Evolutionary conservation across 2,797 vertebrate genomes (phyloP), one percentile per base, ranked within the genome.

Genomic region (Myotis pilosus): DNA sequence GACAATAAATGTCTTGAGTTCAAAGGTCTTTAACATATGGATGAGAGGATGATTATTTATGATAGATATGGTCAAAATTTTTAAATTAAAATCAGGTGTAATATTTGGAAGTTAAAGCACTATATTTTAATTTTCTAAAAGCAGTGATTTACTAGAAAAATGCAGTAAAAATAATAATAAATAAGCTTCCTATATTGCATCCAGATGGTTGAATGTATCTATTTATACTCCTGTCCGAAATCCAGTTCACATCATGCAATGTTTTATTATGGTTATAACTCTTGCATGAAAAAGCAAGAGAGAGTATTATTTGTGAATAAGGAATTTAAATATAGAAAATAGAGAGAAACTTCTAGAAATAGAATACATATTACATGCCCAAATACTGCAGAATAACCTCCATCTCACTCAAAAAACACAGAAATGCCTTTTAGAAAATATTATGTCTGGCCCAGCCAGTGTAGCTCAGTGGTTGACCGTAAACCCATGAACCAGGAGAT

Each of bases 101-200:
- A 17, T 87, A 49, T 91, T 68, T 87, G 16, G 49, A 82, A 82
- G 72, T 55, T 85, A 36, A 78, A 62, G 10, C 4, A 51, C 49
- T 72, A 66, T 68, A 86, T n/a, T 86, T 62, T 87, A 64, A 57
- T 44, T 91, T 91, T 94, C 33, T 75, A 44, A 68, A 94, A 75
- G 30, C 49, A 57, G 11, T 64, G 49, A 36, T 60, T 51, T 87
- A 51, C 3, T 51, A 30, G 41, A 51, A 94, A 68, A 72, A 75
- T 28, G 2, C 66, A 80, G 55, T 51, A 60, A 84, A 84, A 57
- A 83, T 38, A 80, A 74, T 15, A n/a, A n/a, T 30, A 36, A 49
- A 30, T 76, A 76, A 85, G 55, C 30, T 79, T 62, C 8, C 53
- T 80, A 8, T 47, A 33, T 12, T 53, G 5, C 6, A 94, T 84